phyloP scores from a whole-genome alignment of 2,797 vertebrate genomes.

The Botia kubotai region DNA sequence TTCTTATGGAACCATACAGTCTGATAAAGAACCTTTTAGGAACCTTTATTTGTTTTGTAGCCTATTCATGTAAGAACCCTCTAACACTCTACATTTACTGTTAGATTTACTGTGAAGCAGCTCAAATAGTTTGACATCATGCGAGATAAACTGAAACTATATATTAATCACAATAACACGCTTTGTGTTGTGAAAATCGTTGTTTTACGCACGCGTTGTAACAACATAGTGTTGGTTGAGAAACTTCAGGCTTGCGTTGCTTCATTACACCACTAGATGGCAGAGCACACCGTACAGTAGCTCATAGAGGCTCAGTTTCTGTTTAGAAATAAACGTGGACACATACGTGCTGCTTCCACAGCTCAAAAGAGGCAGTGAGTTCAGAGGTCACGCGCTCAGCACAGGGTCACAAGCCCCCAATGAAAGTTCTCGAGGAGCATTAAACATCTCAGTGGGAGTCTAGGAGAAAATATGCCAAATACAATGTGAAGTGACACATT shows the following conservation, averaged over 20 bases:
- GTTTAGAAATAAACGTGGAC: not conserved
- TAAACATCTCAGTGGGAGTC: constrained; percentile 32
- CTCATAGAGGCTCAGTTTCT: not conserved
- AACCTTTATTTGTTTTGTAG: too few relatives aligned
- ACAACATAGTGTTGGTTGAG: too few relatives aligned
- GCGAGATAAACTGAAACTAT: too few relatives aligned
- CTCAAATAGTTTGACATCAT: too few relatives aligned
- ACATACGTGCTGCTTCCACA: constrained; percentile 10
- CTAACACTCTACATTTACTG: too few relatives aligned
- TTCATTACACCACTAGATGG: constrained; percentile 23
- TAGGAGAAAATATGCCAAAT: constrained; percentile 21
- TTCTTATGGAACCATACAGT: too few relatives aligned
- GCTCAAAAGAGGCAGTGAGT: constrained; percentile 2
- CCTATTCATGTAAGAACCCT: too few relatives aligned
- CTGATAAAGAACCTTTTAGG: too few relatives aligned
- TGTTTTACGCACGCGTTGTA: too few relatives aligned
- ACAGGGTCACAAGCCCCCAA: constrained; percentile 28
- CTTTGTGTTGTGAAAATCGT: too few relatives aligned
- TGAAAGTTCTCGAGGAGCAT: constrained; percentile 19
- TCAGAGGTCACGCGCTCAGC: constrained; percentile 24
- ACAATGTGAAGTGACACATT: constrained; percentile 36
- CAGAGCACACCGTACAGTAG: not conserved
- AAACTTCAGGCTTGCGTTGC: not conserved
- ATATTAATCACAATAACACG: too few relatives aligned
- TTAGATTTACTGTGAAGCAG: too few relatives aligned